Percentiles rank a stretch among this genome's conserved stretches.
Conservation (phyloP, 2,888 invertebrate genomes). For the Drosophila lutescens region DNA sequence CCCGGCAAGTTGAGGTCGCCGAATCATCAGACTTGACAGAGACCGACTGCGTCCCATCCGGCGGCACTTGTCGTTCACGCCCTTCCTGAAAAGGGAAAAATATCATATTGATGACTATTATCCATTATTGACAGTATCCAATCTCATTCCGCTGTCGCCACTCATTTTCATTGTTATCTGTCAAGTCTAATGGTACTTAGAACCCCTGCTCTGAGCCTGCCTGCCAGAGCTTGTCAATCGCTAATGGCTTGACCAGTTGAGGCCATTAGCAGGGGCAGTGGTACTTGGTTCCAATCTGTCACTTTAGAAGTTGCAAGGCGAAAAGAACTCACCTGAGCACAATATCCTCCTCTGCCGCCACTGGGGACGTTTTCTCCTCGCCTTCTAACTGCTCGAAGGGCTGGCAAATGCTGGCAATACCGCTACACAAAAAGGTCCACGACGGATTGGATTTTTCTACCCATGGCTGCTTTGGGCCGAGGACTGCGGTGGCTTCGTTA, state of each 20-base stretch:
- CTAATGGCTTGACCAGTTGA: slow-evolving; percentile 20
- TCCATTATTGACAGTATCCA: slow-evolving; percentile 35
- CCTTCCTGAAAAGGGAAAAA: slow-evolving; percentile 25
- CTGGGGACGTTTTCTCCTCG: neutral
- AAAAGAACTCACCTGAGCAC: slow-evolving; percentile 28
- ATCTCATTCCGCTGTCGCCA: slow-evolving; percentile 24
- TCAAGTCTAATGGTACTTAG: slow-evolving; percentile 30
- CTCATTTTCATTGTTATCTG: slow-evolving; percentile 37
- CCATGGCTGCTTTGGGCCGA: neutral
- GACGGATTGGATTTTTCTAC: slow-evolving; percentile 47
- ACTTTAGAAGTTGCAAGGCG: neutral
- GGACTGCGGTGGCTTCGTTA: slow-evolving; percentile 41
- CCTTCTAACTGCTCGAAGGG: neutral
- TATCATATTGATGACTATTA: slow-evolving; percentile 32
- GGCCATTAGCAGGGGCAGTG: slow-evolving; percentile 2
- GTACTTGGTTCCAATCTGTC: slow-evolving; percentile 11
- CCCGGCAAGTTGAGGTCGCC: slow-evolving; percentile 4
- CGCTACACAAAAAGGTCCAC: slow-evolving; percentile 77
- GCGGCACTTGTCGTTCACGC: slow-evolving; percentile 24
- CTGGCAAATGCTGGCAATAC: slow-evolving; percentile 38
- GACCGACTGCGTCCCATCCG: slow-evolving; percentile 69
- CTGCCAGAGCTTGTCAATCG: slow-evolving; percentile 19
- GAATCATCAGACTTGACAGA: slow-evolving; percentile 64
- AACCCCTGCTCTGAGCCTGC: slow-evolving; percentile 1
- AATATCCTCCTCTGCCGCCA: slow-evolving; percentile 7